Evolutionary conservation across 2,113 vertebrate species (phyloP), one percentile per base, ranked within the genome.

Genomic region (Lepisosteus oculatus): DNA sequence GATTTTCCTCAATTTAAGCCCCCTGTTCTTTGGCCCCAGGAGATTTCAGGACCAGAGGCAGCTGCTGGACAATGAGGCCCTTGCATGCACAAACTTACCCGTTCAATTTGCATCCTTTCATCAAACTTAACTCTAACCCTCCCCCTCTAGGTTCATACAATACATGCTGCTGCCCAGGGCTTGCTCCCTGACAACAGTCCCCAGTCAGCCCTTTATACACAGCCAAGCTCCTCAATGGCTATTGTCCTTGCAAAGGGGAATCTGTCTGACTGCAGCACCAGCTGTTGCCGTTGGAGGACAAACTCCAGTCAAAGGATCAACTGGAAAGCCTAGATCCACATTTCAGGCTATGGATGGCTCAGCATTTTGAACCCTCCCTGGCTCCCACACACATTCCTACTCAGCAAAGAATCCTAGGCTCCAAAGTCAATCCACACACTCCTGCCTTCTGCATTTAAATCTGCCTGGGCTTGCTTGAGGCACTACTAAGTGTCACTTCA

Each of bases 41-140:
- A 75, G 72, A 44, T 65, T 9, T 42, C 41, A 67, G 72, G 41
- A n/a, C 1, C 6, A 66, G 63, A 0, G 14, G 82, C 82, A 85
- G 83, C 83, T 88, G 81, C 72, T 43, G 5, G 69, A 88, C 87
- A 87, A 90, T 83, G 70, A 74, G 65, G 42, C 42, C 69, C 72
- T 63, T 68, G 69, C 14, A 9, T 73, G 73, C 63, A 70, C 81
- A 81, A 84, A 82, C 79, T 82, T 80, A 66, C 78, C 43, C 69
- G 79, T 85, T 85, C 83, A 78, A 76, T 54, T 65, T 72, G 17
- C 62, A 54, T 80, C 61, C 75, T 69, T 66, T 69, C 75, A 74
- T 83, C 78, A 85, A 84, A 79, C 74, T 79, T 82, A 88, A 82
- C 83, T 77, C 14, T 69, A 68, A 62, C 79, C 78, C 70, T 72